Evolutionary conservation across 2,797 vertebrate species (phyloP).

Genomic region (Poeciliopsis turneri): DNA sequence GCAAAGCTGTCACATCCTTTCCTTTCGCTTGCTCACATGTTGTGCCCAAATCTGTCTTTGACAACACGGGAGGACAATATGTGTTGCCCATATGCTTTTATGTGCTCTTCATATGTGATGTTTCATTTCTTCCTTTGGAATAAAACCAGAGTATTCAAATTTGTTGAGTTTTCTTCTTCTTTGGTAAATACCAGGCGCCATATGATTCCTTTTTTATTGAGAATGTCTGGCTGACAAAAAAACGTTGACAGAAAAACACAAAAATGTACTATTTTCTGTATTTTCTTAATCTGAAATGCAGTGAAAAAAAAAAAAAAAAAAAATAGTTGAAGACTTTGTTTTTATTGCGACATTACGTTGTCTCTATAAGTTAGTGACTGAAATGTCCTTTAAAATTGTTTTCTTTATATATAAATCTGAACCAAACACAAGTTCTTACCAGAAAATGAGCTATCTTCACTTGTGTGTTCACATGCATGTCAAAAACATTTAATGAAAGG

Average conservation of each 20-base stretch:
- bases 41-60: constrained; percentile 31
- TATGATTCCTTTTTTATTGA: not conserved
- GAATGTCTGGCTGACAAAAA: not conserved
- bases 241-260: not conserved
- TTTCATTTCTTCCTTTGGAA: not conserved
- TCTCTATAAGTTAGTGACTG: not conserved
- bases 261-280: not conserved
- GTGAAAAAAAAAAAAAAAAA: not conserved
- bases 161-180: not conserved
- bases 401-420: not conserved
- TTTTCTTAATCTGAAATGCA: not conserved
- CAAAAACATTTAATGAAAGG: constrained; percentile 35
- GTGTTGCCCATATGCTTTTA: not conserved
- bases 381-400: not conserved
- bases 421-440: constrained; percentile 5
- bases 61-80: constrained; percentile 16
- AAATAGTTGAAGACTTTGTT: not conserved
- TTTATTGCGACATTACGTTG: not conserved
- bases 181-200: not conserved
- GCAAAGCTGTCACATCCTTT: constrained; percentile 21
- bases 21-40: constrained; percentile 25
- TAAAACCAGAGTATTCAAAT: not conserved
- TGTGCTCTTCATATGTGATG: not conserved
- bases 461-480: constrained; percentile 27
- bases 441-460: constrained; percentile 13